A percentile compares a stretch with the other conserved stretches of the same genome.
phyloP scores from a whole-genome alignment of 2,797 vertebrate species.

The Alosa sapidissima region DNA sequence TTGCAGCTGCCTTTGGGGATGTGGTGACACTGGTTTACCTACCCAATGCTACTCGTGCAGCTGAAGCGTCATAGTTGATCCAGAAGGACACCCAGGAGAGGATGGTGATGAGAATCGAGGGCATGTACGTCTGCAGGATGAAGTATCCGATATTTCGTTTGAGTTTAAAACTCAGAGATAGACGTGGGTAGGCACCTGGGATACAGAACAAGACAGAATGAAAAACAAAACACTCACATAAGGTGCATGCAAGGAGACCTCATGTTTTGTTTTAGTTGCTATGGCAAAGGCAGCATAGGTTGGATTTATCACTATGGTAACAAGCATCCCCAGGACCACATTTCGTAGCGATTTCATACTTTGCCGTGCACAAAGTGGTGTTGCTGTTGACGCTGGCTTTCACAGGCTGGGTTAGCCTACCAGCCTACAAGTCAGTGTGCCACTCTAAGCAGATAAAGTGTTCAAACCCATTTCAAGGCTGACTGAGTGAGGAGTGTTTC shows the following conservation, averaged over 20 bases:
- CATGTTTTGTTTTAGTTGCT: conserved; percentile 61
- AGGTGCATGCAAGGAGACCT: conserved; percentile 38
- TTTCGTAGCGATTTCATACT: conserved; percentile 3
- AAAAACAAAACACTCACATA: neutral
- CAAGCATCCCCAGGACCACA: conserved; percentile 40
- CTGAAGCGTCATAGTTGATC: conserved; percentile 99
- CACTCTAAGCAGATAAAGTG: neutral
- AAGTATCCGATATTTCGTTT: conserved; percentile 99
- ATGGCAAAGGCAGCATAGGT: conserved; percentile 53
- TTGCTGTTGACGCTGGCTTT: neutral
- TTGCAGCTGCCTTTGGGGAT: neutral
- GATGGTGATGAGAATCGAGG: conserved; percentile 98
- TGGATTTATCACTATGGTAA: conserved; percentile 65
- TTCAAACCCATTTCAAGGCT: neutral
- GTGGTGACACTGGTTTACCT: conserved; percentile 59
- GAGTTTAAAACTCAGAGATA: conserved; percentile 96
- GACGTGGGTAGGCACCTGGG: conserved; percentile 95
- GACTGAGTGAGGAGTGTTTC: neutral
- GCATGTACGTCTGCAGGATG: conserved; percentile 99
- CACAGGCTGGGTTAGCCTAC: neutral
- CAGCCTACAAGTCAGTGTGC: neutral
- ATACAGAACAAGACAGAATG: neutral
- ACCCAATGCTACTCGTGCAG: conserved; percentile 98
- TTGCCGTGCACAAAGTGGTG: neutral
- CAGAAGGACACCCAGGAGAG: conserved; percentile 99